Evolutionary conservation across 2,113 vertebrate species (phyloP).

Genomic region (Arvicanthis niloticus): DNA sequence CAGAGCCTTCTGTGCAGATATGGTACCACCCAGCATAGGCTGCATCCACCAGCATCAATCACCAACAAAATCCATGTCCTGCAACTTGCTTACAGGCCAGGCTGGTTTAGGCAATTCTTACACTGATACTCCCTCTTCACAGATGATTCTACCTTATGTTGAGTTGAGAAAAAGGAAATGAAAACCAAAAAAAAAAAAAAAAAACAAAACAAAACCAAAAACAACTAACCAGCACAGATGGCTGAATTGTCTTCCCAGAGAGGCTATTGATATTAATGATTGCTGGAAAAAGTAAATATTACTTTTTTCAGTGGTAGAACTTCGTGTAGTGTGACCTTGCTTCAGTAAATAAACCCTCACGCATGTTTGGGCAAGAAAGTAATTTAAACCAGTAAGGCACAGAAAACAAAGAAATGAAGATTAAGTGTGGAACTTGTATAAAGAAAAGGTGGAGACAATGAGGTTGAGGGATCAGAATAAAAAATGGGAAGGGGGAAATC

Average conservation of each 20-base stretch:
- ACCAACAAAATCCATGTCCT: background rate
- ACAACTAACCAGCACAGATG: background rate
- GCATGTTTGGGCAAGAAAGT: background rate
- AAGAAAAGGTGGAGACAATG: background rate
- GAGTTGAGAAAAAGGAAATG: background rate
- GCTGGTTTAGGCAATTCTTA: background rate
- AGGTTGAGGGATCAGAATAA: background rate
- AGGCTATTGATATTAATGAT: background rate
- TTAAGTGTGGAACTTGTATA: background rate
- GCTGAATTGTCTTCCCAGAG: background rate
- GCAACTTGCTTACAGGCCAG: background rate
- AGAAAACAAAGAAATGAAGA: background rate
- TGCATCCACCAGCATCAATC: no score
- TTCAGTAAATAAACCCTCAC: background rate
- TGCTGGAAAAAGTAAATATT: background rate
- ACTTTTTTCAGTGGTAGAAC: background rate
- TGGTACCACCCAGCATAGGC: background rate
- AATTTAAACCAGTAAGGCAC: background rate
- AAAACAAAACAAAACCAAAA: background rate
- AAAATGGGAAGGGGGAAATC: background rate
- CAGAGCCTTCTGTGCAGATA: rapidly evolving
- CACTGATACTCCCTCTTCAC: background rate
- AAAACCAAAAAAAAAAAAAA: background rate
- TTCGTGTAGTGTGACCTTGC: background rate
- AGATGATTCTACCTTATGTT: background rate